These are phyloP conservation scores for Meiosimyza platycephala DNA, from an alignment of 2,888 invertebrate species.

Conservation along the genomic window DNA sequence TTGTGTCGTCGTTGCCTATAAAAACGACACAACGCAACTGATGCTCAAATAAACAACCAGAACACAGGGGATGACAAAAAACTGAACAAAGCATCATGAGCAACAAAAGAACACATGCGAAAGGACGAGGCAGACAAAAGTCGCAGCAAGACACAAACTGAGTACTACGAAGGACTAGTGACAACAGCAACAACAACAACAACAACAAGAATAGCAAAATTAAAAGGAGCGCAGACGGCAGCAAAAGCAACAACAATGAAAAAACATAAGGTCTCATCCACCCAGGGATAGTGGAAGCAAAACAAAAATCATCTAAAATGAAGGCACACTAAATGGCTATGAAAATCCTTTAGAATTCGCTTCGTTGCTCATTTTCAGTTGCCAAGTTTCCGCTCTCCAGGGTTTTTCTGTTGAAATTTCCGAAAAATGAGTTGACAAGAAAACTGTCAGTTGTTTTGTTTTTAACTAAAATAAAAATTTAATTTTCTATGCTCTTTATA, in stretches of 20 bases:
- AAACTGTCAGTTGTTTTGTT: too few species aligned
- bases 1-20: too few species aligned
- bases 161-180: neutral
- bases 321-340: too few species aligned
- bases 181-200: slow-evolving; percentile 5
- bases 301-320: too few species aligned
- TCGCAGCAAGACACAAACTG: slow-evolving; percentile 2
- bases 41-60: slow-evolving; percentile 19
- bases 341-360: slow-evolving; percentile 12
- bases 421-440: neutral
- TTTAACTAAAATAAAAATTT: too few species aligned
- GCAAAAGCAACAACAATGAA: slow-evolving; percentile 9
- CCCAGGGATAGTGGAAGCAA: too few species aligned
- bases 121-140: neutral
- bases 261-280: neutral
- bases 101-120: slow-evolving; percentile 3
- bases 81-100: neutral
- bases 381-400: neutral
- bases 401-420: slow-evolving; percentile 5
- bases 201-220: neutral
- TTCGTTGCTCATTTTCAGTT: slow-evolving; percentile 2
- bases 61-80: slow-evolving; percentile 7
- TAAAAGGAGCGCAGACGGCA: neutral
- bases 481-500: too few species aligned
- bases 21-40: slow-evolving; percentile 1